Percentiles rank a stretch among this genome's conserved stretches.
These are phyloP conservation scores for Chromis chromis DNA, from an alignment of 2,797 vertebrate species.

Conservation along the genomic window DNA sequence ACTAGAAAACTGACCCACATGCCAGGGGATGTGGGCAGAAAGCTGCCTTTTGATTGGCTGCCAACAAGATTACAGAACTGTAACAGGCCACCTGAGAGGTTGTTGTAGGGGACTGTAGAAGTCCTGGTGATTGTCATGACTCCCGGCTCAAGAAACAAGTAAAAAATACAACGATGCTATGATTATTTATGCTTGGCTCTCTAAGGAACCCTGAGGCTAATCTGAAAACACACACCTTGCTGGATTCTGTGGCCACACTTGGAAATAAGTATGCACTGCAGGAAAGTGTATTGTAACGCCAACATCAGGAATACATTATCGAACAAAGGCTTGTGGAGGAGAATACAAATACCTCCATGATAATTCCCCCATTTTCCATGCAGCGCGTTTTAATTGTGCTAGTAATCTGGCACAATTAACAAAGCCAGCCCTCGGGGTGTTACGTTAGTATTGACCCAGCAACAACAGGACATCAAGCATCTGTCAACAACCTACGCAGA, in stretches of 20 bases:
- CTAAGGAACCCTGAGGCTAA: slow-evolving; percentile 26
- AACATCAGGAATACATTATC: slow-evolving; percentile 72
- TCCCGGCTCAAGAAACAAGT: slow-evolving; percentile 39
- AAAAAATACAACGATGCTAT: slow-evolving; percentile 37
- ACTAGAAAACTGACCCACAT: slow-evolving; percentile 44
- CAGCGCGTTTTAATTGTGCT: slow-evolving; percentile 48
- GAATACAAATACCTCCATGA: slow-evolving; percentile 65
- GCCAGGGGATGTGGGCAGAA: slow-evolving; percentile 41
- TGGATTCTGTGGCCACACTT: slow-evolving; percentile 51
- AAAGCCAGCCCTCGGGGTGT: slow-evolving; percentile 42
- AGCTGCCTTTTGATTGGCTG: slow-evolving; percentile 60
- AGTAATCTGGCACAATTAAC: slow-evolving; percentile 70
- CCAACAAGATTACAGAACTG: slow-evolving; percentile 52
- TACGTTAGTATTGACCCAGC: slow-evolving; percentile 48
- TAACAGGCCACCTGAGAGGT: slow-evolving; percentile 54
- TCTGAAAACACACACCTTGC: slow-evolving; percentile 63
- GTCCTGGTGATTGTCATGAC: slow-evolving; percentile 56
- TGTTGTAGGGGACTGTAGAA: slow-evolving; percentile 13
- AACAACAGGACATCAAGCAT: slow-evolving; percentile 61
- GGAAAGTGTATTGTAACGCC: slow-evolving; percentile 52
- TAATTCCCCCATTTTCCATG: slow-evolving; percentile 55
- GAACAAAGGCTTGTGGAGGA: slow-evolving; percentile 60
- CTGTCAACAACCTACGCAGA: slow-evolving; percentile 54
- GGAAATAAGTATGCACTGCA: slow-evolving; percentile 35
- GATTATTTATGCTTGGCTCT: slow-evolving; percentile 56